These are phyloP conservation scores for Speoplatyrhinus poulsoni DNA, from an alignment of 2,113 vertebrate species.

Conservation along the genomic window DNA sequence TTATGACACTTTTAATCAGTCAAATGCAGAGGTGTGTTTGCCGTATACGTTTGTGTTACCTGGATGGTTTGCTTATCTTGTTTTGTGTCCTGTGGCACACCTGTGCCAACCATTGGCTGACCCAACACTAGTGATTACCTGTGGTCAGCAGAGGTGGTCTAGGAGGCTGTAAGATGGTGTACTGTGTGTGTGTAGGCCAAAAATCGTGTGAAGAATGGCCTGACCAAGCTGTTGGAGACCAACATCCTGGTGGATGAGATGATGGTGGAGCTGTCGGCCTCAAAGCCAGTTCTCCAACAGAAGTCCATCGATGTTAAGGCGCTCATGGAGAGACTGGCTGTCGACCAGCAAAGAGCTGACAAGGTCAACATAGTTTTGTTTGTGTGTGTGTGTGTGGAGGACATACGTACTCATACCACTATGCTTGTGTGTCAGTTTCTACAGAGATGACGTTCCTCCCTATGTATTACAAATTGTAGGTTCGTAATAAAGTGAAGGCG, in stretches of 20 bases:
- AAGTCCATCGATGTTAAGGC: slow-evolving; percentile 83
- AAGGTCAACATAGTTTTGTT: slow-evolving; percentile 62
- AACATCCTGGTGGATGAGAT: slow-evolving; percentile 83
- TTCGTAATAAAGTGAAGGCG: slow-evolving; percentile 79
- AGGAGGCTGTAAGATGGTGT: slow-evolving; percentile 8
- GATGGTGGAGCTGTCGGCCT: slow-evolving; percentile 84
- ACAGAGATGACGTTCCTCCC: not conserved
- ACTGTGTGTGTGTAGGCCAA: slow-evolving; percentile 71
- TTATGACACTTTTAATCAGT: no score
- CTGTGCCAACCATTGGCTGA: no score
- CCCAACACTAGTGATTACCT: not conserved
- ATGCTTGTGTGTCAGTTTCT: not conserved
- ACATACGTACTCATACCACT: not conserved
- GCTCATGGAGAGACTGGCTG: slow-evolving; percentile 80
- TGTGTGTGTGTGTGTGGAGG: not conserved
- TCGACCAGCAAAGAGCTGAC: slow-evolving; percentile 84
- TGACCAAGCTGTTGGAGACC: slow-evolving; percentile 83
- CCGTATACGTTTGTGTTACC: no score
- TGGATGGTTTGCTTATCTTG: no score
- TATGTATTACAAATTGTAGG: slow-evolving; percentile 50
- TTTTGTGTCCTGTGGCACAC: no score
- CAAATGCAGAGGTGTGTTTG: no score
- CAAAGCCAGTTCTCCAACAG: slow-evolving; percentile 81
- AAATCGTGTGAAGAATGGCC: slow-evolving; percentile 83
- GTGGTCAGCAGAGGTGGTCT: slow-evolving; percentile 1